A percentile compares a stretch with the other conserved stretches of the same genome.
phyloP scores from a whole-genome alignment of 1,140 invertebrate species.

The Melipona quadrifasciata region DNA sequence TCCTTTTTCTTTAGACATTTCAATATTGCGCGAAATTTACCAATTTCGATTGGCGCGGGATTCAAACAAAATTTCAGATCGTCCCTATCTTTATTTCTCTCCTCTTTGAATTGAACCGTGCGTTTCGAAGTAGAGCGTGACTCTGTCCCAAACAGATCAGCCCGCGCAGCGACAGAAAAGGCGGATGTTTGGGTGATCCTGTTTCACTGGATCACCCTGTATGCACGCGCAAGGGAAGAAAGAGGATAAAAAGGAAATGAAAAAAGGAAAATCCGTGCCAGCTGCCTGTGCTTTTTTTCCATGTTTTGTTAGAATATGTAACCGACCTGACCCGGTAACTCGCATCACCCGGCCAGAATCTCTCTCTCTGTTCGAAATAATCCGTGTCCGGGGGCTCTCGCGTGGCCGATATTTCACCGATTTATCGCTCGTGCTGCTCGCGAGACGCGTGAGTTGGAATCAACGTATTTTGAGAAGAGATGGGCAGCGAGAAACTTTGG shows the following conservation, averaged over 20 bases:
- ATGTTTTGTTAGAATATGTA: neutral
- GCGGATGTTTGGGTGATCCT: neutral
- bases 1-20: too few relatives aligned
- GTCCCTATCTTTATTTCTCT: too few relatives aligned
- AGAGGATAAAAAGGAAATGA: neutral
- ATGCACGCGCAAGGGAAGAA: neutral
- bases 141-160: neutral
- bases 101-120: too few relatives aligned
- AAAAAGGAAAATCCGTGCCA: neutral
- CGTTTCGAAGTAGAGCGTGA: too few relatives aligned
- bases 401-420: neutral
- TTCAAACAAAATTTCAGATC: too few relatives aligned
- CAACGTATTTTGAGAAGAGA: too few relatives aligned
- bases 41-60: too few relatives aligned
- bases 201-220: neutral
- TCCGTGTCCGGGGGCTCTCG: neutral
- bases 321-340: too few relatives aligned
- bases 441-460: neutral
- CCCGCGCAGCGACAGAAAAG: neutral
- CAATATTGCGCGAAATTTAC: too few relatives aligned
- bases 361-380: neutral
- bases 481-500: too few relatives aligned
- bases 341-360: neutral
- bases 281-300: neutral
- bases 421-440: neutral